Base-by-base conservation (phyloP, 2,113 vertebrate species). In the Clupea harengus region DNA sequence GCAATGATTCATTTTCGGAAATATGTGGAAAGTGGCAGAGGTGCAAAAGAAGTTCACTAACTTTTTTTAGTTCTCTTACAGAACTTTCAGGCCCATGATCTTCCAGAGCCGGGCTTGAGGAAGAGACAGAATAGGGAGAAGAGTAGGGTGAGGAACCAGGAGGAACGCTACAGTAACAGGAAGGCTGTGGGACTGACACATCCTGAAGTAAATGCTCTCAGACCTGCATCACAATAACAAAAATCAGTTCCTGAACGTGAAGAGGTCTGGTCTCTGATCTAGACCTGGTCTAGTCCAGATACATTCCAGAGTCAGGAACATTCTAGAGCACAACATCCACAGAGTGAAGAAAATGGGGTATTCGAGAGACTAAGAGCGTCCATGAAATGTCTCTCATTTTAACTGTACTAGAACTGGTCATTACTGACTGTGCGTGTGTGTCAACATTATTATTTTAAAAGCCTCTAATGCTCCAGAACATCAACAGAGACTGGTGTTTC, bases 401-500 rank as follows among this genome's bases (percentile, higher is more conserved):
- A 32, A 28, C 45, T 82, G 18, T 32, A 52, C 22, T 45, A 17
- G 17, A 54, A 17, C 28, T 82, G 50, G 80, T 50, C 50, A 83
- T 22, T 46, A 54, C 83, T 45, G 81, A 10, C 47, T 84, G 78
- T 78, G 81, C 52, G 25, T 72, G 6, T 9, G 32, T 47, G 17
- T 54, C 64, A 46, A 75, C 52, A 67, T 81, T 86, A 78, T 81
- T 86, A 64, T 50, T 75, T 39, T 87, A 87, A 89, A 90, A 90
- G 87, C 87, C 67, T 39, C 85, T 88, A 88, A 89, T 88, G 90
- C 81, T 81, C 84, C 80, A 83, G 67, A 84, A 87, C 64, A 90
- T 91, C 87, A 89, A 86, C 87, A 87, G 60, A 86, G 75, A 83
- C 39, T 80, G 49, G 28, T 44, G 83, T 88, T 90, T 90, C 87